These are phyloP conservation scores for Drosophila tsacasi DNA, from an alignment of 1,140 invertebrate genomes.

Conservation along the genomic window DNA sequence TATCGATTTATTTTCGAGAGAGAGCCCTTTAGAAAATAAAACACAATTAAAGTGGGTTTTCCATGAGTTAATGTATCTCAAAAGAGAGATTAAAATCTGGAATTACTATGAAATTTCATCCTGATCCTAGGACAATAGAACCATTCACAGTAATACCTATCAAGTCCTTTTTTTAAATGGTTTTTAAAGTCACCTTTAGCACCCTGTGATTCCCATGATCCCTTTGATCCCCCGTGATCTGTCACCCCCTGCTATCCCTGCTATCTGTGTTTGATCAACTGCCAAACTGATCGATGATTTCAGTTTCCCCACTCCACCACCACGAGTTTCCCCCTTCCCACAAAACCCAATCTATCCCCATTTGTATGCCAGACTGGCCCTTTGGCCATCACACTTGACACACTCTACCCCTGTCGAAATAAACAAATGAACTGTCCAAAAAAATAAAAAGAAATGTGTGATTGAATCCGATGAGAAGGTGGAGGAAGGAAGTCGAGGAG, in stretches of 20 bases:
- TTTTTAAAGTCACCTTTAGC: not conserved
- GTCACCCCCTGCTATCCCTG: constrained; percentile 11
- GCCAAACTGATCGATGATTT: constrained; percentile 43
- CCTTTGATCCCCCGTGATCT: not conserved
- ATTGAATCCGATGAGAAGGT: constrained; percentile 15
- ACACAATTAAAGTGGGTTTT: not conserved
- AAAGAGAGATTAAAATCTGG: constrained; percentile 4
- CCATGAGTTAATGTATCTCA: not conserved
- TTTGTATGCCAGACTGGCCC: constrained; percentile 35
- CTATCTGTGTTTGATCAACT: constrained; percentile 36
- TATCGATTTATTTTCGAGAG: too few relatives aligned
- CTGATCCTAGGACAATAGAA: not conserved
- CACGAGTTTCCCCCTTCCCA: not conserved
- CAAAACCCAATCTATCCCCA: not conserved
- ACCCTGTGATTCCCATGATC: not conserved
- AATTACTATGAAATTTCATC: not conserved
- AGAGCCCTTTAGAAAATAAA: not conserved
- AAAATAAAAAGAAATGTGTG: not conserved
- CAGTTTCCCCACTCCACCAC: constrained; percentile 5
- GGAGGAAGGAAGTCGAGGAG: constrained; percentile 12
- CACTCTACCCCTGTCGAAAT: constrained; percentile 39
- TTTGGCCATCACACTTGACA: constrained; percentile 63
- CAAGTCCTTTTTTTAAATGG: not conserved
- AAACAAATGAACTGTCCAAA: constrained; percentile 40
- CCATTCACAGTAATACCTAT: not conserved